phyloP scores from a whole-genome alignment of 2,888 invertebrate genomes.

The Plemyria rubiginata region DNA sequence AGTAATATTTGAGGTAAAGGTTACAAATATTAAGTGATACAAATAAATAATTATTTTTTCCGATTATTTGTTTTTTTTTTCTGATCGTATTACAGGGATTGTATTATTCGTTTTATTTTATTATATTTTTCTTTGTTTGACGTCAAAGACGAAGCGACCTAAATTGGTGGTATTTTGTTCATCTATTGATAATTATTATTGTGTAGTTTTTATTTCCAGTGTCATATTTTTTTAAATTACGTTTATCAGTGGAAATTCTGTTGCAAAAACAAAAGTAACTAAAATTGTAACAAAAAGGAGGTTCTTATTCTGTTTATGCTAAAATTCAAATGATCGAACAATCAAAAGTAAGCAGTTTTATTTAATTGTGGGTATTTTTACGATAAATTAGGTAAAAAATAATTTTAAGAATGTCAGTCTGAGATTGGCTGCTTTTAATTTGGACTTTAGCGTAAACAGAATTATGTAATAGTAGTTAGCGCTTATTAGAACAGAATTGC shows the following conservation, averaged over 20 bases:
- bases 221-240: not conserved
- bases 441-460: no score
- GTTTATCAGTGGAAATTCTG: not conserved
- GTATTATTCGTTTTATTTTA: constrained; percentile 17
- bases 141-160: constrained; percentile 1
- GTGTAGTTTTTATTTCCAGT: not conserved
- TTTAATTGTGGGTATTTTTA: no score
- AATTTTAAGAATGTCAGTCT: no score
- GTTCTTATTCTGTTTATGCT: no score
- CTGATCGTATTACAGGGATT: constrained; percentile 49
- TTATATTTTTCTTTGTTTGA: constrained; percentile 12
- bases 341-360: no score
- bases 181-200: not conserved
- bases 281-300: no score
- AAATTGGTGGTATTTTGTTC: constrained; percentile 8
- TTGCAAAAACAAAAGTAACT: no score
- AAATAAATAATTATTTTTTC: constrained; percentile 60
- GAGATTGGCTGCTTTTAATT: no score
- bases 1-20: constrained; percentile 31
- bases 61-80: constrained; percentile 48
- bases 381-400: no score
- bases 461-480: no score
- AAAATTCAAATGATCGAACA: no score
- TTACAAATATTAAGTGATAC: constrained; percentile 35
- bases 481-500: no score